Base-by-base conservation (phyloP, 1,140 invertebrate species). In the Stegodyphus mimosarum region DNA sequence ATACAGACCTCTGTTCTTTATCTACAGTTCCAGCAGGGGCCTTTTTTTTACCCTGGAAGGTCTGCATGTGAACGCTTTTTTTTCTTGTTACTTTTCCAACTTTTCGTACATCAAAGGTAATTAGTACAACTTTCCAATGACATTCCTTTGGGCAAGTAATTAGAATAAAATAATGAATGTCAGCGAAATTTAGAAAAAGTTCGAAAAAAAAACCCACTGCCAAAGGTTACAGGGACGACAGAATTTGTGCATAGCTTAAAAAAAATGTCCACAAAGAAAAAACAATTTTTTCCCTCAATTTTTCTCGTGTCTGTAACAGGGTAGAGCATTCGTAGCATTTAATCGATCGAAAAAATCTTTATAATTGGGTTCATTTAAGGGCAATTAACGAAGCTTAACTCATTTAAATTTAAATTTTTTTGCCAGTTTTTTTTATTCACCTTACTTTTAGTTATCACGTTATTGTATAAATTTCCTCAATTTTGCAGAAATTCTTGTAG, bases 311-410 rank as follows among this genome's bases (percentile, higher is more conserved):
- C 7, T 81, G 52, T 81, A 64, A 81, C 13, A 15, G 69, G 60
- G 33, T n/a, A 7, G 10, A 7, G 64, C 33, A 33, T 33, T 33
- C 33, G 33, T 33, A 33, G 33, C 33, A 33, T 18, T 67, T 15
- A n/a, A 67, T 67, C 64, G 64, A 67, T 67, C 17, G 17, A 6
- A 17, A 10, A n/a, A 9, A 51, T n/a, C 4, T 73, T 73, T 18
- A 55, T 83, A 83, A 83, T 75, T 83, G 80, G 72, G 60, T 75
- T 83, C 80, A 50, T 74, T 83, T 83, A 67, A 69, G 17, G 72
- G 48, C 50, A 83, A 75, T 83, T 50, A 75, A 33, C 48, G 17
- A 15, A 33, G 50, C 10, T 66, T 49, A 63, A 33, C 33, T 33
- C 33, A 33, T 33, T 33, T 4, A 17, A 51, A 9, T 15, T 17